These are phyloP conservation scores for Patiria miniata DNA, from an alignment of 35 echinoderm and acorn worm species.

Conservation along the genomic window DNA sequence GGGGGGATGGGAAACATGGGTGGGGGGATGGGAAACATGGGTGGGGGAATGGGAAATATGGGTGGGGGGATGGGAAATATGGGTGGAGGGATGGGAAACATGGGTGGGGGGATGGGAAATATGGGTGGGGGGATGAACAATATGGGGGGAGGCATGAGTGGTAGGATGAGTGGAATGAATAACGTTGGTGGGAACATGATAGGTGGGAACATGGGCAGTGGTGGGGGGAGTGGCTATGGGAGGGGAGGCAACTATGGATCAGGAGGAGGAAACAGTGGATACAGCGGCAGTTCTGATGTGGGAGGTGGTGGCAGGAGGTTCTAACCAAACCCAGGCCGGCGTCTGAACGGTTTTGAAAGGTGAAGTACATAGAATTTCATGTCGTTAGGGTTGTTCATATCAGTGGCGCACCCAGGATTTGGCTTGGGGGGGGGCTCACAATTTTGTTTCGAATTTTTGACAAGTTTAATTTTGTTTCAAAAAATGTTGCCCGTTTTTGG, in stretches of 20 bases:
- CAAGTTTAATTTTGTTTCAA: too few species aligned
- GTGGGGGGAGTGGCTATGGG: neutral
- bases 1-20: neutral
- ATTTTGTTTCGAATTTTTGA: too few species aligned
- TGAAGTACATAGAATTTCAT: neutral
- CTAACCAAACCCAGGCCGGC: neutral
- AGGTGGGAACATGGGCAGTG: neutral
- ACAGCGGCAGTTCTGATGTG: neutral
- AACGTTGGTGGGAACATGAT: conserved; percentile 1
- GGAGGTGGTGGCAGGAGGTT: neutral
- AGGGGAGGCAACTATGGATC: neutral
- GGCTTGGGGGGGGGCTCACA: too few species aligned
- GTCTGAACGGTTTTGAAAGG: neutral
- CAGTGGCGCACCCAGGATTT: too few species aligned
- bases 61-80: neutral
- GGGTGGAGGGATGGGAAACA: neutral
- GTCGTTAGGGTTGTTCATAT: too few species aligned
- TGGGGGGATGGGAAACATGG: neutral
- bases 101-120: too few species aligned
- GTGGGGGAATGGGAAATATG: neutral
- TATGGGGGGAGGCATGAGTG: neutral
- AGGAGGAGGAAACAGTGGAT: conserved; percentile 7
- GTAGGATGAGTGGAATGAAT: neutral
- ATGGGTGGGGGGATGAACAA: neutral
- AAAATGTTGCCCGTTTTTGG: too few species aligned